Base-by-base conservation (phyloP, 37 sponge, comb jelly and placozoan genomes). In the Theonella swinhoei region DNA sequence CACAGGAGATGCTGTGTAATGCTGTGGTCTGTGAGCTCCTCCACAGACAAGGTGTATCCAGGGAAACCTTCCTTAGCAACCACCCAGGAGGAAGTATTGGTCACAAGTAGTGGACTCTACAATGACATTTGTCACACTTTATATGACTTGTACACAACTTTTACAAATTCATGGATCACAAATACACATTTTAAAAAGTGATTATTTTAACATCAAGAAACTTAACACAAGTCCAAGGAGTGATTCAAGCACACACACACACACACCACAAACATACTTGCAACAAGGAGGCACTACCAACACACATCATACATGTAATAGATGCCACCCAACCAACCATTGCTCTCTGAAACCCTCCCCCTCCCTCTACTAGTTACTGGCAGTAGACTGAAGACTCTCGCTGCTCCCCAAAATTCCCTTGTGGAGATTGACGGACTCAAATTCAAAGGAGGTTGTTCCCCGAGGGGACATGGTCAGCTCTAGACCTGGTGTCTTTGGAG, bases 21-120 rank as follows among this genome's bases (percentile, higher is more conserved):
- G 91, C 89, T 70, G 23, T 94, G 11, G 24, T 88, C n/a, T 64
- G 62, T 40, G 91, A 91, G 39, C 73, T 90, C 24, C 76, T 89
- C 8, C 54, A 65, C 22, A 84, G 80, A 29, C 77, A 62, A 74
- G 70, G 74, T 4, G 42, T 93, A 22, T 38, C 54, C n/a, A 74
- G 79, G 60, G 62, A 80, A 1, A 39, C 20, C 17, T 94, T 91
- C 72, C 72, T 61, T 30, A n/a, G 20, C 64, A 87, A 90, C 40
- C 95, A 94, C 61, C 95, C 95, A 9, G 88, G 91, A 42, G 95
- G 95, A 39, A 39, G 78, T 7, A 88, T 94, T 64, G 95, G 95
- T 58, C n/a, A n/a, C n/a, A n/a, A n/a, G n/a, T n/a, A n/a, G n/a
- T n/a, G n/a, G n/a, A n/a, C n/a, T n/a, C 24, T 23, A 28, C 20